Percentiles rank a stretch among this genome's conserved stretches.
Evolutionary conservation across 2,888 invertebrate genomes (phyloP).

Genomic region (Orchesella flavescens): DNA sequence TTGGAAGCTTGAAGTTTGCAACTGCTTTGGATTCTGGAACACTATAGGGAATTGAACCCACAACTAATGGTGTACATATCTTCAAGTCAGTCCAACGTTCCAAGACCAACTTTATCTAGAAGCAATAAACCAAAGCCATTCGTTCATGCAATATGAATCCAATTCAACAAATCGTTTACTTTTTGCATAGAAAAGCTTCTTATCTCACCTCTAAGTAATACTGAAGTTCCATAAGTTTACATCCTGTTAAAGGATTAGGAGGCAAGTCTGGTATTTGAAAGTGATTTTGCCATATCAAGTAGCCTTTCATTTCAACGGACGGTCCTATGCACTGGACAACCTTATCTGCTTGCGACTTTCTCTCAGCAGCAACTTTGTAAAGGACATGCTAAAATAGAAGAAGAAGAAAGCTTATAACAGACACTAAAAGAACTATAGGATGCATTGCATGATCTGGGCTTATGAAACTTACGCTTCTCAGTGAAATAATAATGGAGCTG

Average conservation of each 20-base stretch:
- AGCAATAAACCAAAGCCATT: neutral
- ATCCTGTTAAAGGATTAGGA: slow-evolving; percentile 52
- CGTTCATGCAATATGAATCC: neutral
- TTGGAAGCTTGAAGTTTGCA: slow-evolving; percentile 10
- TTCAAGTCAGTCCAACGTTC: slow-evolving; percentile 61
- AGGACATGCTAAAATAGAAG: slow-evolving; percentile 35
- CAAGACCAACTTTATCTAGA: slow-evolving; percentile 57
- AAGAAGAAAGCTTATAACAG: neutral
- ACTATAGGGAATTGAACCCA: slow-evolving; percentile 43
- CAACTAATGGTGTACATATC: slow-evolving; percentile 54
- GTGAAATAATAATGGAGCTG: slow-evolving; percentile 55
- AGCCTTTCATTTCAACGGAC: slow-evolving; percentile 60
- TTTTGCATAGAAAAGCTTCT: neutral
- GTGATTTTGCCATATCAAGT: slow-evolving; percentile 59
- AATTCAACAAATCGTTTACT: neutral
- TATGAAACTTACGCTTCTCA: slow-evolving; percentile 53
- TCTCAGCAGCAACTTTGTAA: slow-evolving; percentile 56
- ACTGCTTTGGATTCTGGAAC: slow-evolving; percentile 25
- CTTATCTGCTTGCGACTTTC: slow-evolving; percentile 58
- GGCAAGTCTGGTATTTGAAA: slow-evolving; percentile 61
- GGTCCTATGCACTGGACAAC: slow-evolving; percentile 56
- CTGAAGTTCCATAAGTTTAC: slow-evolving; percentile 53
- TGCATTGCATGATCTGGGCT: too few species aligned
- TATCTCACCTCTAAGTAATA: slow-evolving; percentile 59
- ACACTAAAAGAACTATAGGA: too few species aligned